A percentile compares a stretch with the other conserved stretches of the same genome.
Conservation (phyloP, 2,113 vertebrate genomes). For the Notechis scutatus region DNA sequence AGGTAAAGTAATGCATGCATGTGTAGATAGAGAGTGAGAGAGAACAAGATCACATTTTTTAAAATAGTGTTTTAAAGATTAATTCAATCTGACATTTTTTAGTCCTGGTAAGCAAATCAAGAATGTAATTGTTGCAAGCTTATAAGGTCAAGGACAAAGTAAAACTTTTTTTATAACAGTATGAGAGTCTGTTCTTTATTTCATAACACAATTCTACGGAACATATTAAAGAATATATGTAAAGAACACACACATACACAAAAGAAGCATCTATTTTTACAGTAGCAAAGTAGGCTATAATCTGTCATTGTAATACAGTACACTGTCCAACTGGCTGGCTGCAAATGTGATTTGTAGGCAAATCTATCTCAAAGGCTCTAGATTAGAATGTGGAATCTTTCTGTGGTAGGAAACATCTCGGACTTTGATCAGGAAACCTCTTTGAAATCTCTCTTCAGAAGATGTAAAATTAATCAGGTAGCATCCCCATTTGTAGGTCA, state of each 20-base stretch:
- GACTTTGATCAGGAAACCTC: neutral
- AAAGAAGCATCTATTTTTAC: neutral
- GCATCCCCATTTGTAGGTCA: neutral
- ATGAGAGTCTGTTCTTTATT: neutral
- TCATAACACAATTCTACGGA: neutral
- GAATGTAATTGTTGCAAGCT: neutral
- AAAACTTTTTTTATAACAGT: neutral
- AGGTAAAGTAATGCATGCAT: neutral
- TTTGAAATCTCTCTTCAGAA: neutral
- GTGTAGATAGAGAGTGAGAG: no score
- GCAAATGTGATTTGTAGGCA: neutral
- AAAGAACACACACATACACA: neutral
- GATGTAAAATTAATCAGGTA: neutral
- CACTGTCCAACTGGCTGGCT: neutral
- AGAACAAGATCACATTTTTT: neutral
- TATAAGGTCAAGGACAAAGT: constrained; percentile 1
- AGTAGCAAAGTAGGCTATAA: neutral
- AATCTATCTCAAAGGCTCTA: neutral
- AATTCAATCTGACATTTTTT: neutral
- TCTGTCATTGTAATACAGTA: neutral
- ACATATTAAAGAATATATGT: neutral
- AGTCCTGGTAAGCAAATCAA: neutral
- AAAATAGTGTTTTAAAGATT: neutral
- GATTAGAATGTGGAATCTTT: neutral
- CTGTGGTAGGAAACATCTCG: neutral